These are phyloP conservation scores for Sebastes umbrosus DNA, from an alignment of 2,797 vertebrate species.

Conservation along the genomic window DNA sequence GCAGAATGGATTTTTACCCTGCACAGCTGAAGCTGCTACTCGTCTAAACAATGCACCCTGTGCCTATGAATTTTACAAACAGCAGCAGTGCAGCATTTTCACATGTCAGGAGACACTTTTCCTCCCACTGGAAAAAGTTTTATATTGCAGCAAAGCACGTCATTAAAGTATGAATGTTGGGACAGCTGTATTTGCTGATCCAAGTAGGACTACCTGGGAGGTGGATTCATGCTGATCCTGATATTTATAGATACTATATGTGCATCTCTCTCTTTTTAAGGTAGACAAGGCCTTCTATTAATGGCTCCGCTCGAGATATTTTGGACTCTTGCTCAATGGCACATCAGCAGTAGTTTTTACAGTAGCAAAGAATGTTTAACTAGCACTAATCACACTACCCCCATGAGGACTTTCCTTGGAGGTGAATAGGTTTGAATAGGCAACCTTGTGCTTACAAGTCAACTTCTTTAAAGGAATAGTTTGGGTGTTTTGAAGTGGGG, in stretches of 20 bases:
- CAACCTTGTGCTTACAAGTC: neutral
- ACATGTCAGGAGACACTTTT: constrained; percentile 33
- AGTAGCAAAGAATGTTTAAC: neutral
- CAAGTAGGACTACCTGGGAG: constrained; percentile 17
- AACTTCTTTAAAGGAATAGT: neutral
- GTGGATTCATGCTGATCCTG: constrained; percentile 36
- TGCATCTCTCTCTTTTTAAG: neutral
- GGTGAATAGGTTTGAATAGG: neutral
- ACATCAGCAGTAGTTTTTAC: neutral
- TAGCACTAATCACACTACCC: neutral
- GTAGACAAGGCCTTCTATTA: neutral
- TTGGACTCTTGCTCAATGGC: neutral
- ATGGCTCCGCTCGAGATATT: constrained; percentile 6
- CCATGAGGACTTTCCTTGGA: neutral
- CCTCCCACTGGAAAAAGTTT: constrained; percentile 28
- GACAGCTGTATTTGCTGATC: constrained; percentile 43
- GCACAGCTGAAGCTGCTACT: neutral
- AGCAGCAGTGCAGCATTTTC: constrained; percentile 47
- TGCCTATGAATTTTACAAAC: constrained; percentile 42
- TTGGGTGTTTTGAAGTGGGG: neutral
- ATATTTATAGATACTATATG: constrained; percentile 29
- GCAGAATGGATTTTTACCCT: neutral
- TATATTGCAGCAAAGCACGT: constrained; percentile 28
- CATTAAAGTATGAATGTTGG: constrained; percentile 41
- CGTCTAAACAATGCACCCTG: constrained; percentile 17